Evolutionary conservation across 1,140 invertebrate species (phyloP).

Genomic region (Zaprionus gabonicus): DNA sequence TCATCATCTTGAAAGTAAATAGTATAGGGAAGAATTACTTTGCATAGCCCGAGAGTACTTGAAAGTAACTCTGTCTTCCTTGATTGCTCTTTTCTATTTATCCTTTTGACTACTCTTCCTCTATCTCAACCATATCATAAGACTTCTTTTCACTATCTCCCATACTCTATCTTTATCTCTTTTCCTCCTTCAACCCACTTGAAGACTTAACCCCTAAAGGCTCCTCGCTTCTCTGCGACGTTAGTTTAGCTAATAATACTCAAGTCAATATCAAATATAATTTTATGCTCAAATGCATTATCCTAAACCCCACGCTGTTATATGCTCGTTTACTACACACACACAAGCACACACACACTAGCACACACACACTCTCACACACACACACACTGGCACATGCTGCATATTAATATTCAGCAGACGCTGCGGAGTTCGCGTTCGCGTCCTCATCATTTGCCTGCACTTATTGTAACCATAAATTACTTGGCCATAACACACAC

Average conservation of each 20-base stretch:
- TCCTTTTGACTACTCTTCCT: rapidly evolving
- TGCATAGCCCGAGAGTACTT: too few species aligned
- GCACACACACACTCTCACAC: neutral
- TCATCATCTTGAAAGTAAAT: too few species aligned
- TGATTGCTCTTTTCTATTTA: too few species aligned
- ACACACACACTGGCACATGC: constrained; percentile 21
- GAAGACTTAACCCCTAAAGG: neutral
- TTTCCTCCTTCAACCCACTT: neutral
- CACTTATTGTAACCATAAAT: constrained; percentile 70
- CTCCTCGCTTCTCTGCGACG: neutral
- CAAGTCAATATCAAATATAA: constrained; percentile 42
- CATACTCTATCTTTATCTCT: too few species aligned
- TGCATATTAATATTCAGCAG: constrained; percentile 51
- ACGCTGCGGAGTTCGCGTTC: neutral
- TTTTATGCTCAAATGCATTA: constrained; percentile 45
- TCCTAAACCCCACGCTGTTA: constrained; percentile 39
- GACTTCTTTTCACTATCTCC: too few species aligned
- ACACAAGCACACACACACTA: constrained; percentile 7
- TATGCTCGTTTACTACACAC: constrained; percentile 35
- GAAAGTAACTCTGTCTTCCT: too few species aligned
- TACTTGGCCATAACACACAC: constrained; percentile 34
- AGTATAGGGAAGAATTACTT: too few species aligned
- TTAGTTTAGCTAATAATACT: constrained; percentile 25
- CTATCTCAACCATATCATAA: too few species aligned
- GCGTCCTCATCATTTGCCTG: constrained; percentile 50